A percentile compares a stretch with the other conserved stretches of the same genome.
phyloP scores from a whole-genome alignment of 2,888 invertebrate genomes.

The Sinohyriopsis cumingii region DNA sequence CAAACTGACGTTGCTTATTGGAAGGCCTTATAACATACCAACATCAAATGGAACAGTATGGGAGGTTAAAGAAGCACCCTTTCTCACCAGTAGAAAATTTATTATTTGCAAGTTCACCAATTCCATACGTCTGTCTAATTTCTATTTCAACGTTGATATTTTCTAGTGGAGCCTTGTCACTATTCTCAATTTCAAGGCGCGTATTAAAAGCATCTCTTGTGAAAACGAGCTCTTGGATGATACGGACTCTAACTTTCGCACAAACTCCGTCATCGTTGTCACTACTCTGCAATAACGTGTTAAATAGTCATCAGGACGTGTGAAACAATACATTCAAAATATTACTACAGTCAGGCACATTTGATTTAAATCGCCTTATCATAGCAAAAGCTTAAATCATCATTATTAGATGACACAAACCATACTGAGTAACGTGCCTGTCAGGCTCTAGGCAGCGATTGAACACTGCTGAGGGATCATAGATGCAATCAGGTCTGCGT shows the following conservation, averaged over 20 bases:
- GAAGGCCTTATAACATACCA: too few relatives aligned
- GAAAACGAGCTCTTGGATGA: constrained; percentile 42
- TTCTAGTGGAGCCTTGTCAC: constrained; percentile 30
- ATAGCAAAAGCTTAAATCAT: too few relatives aligned
- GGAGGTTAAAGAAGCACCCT: neutral
- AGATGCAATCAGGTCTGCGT: too few relatives aligned
- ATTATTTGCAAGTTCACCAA: constrained; percentile 20
- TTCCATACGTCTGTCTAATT: constrained; percentile 24
- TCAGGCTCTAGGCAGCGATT: too few relatives aligned
- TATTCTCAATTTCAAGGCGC: constrained; percentile 45
- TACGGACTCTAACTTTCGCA: constrained; percentile 40
- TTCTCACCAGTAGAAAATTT: constrained; percentile 38
- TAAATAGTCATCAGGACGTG: neutral
- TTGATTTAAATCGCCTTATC: too few relatives aligned
- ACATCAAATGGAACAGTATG: too few relatives aligned
- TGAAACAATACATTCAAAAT: neutral
- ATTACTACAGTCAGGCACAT: too few relatives aligned
- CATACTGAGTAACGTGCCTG: too few relatives aligned
- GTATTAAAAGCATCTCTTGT: constrained; percentile 46
- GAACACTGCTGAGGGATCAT: too few relatives aligned
- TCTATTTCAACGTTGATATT: constrained; percentile 33
- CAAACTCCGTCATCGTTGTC: constrained; percentile 37
- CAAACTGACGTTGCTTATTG: too few relatives aligned
- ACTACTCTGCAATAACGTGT: constrained; percentile 1
- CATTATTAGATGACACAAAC: too few relatives aligned